A percentile compares a stretch with the other conserved stretches of the same genome.
Conservation (phyloP, 1,140 invertebrate genomes). For the Melanaphis sacchari region DNA sequence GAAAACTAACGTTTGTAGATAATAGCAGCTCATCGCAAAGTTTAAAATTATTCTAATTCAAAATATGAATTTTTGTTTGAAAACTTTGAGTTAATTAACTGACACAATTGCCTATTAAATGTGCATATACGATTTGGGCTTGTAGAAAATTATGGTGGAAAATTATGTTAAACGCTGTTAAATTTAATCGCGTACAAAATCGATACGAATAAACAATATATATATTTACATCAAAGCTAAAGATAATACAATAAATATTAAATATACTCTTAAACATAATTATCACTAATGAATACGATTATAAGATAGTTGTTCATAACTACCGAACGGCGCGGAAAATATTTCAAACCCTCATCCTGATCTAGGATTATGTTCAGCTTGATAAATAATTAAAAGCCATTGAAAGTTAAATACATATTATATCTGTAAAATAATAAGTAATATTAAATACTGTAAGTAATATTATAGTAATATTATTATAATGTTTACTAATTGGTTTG, state of each 20-base stretch:
- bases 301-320: background rate
- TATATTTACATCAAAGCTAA: background rate
- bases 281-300: conserved; percentile 8
- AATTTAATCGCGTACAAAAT: background rate
- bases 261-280: background rate
- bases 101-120: background rate
- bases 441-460: too few relatives aligned
- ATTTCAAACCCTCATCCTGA: background rate
- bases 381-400: background rate
- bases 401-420: background rate
- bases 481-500: background rate
- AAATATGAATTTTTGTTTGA: background rate
- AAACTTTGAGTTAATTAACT: background rate
- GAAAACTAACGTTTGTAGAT: background rate
- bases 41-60: background rate
- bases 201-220: background rate
- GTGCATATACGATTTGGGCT: background rate
- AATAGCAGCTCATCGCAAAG: background rate
- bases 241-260: background rate
- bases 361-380: background rate
- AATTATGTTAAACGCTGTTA: background rate
- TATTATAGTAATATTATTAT: background rate
- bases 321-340: background rate
- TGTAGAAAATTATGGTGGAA: background rate
- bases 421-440: too few relatives aligned